Evolutionary conservation across 2,888 invertebrate species (phyloP).

Genomic region (Mesodorylaimus sp.): DNA sequence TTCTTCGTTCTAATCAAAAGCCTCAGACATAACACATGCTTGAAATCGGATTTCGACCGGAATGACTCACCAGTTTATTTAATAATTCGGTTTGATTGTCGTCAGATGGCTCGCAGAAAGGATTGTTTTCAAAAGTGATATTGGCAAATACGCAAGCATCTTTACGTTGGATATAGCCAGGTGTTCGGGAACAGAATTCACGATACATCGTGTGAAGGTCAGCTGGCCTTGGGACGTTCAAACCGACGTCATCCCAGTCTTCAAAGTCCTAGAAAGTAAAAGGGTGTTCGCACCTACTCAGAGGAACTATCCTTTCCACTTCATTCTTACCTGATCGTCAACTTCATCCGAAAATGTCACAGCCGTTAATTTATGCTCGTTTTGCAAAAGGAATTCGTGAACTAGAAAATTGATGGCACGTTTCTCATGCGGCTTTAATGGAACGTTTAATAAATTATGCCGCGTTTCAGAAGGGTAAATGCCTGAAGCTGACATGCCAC

Average conservation of each 20-base stretch:
- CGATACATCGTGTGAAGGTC: slow-evolving; percentile 41
- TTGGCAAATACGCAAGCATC: too few species aligned
- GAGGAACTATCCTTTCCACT: neutral
- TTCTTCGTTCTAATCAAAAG: slow-evolving; percentile 6
- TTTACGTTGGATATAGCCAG: too few species aligned
- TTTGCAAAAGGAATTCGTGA: slow-evolving; percentile 59
- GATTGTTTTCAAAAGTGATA: too few species aligned
- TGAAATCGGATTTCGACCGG: too few species aligned
- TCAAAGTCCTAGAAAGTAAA: slow-evolving; percentile 50
- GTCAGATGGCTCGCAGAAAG: too few species aligned
- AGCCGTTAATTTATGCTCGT: slow-evolving; percentile 64
- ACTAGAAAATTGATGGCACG: slow-evolving; percentile 64
- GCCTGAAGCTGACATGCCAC: slow-evolving; percentile 3
- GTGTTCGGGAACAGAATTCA: slow-evolving; percentile 2
- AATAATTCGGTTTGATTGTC: too few species aligned
- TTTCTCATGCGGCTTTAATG: slow-evolving; percentile 59
- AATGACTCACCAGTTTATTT: neutral
- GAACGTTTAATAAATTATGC: slow-evolving; percentile 11
- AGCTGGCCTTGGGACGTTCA: slow-evolving; percentile 61
- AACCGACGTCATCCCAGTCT: slow-evolving; percentile 75
- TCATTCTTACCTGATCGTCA: slow-evolving; percentile 60
- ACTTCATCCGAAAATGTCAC: slow-evolving; percentile 80
- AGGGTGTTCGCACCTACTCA: slow-evolving; percentile 6
- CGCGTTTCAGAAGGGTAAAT: neutral
- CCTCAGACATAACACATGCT: too few species aligned